Evolutionary conservation across 2,113 vertebrate species (phyloP).

Genomic region (Periophthalmodon schlosseri): DNA sequence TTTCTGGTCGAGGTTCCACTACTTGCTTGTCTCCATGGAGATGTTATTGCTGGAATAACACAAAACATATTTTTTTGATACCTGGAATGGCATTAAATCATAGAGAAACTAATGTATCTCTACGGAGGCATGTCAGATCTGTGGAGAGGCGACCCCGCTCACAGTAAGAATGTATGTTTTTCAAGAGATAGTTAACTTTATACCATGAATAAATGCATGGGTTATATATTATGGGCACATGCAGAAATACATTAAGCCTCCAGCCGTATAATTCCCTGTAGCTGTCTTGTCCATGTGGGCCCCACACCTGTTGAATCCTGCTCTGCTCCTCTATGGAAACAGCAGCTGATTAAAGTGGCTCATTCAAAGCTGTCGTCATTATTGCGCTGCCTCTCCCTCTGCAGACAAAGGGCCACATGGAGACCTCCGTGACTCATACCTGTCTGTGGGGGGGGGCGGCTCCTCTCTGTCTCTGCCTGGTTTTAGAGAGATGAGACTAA

Average conservation of each 20-base stretch:
- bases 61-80: too few species aligned
- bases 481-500: neutral
- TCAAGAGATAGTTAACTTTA: too few species aligned
- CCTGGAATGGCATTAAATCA: too few species aligned
- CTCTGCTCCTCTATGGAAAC: constrained; percentile 19
- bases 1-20: too few species aligned
- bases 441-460: constrained; percentile 35
- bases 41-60: too few species aligned
- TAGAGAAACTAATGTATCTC: too few species aligned
- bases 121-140: too few species aligned
- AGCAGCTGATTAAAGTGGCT: constrained; percentile 26
- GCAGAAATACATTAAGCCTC: neutral
- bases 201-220: too few species aligned
- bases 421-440: constrained; percentile 62
- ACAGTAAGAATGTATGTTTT: too few species aligned
- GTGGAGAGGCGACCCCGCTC: too few species aligned
- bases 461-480: constrained; percentile 8
- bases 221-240: too few species aligned
- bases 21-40: too few species aligned
- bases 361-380: constrained; percentile 38
- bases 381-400: constrained; percentile 32
- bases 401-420: constrained; percentile 44
- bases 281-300: constrained; percentile 1
- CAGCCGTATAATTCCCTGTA: neutral
- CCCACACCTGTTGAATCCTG: constrained; percentile 41